Evolutionary conservation across 2,888 invertebrate genomes (phyloP).

Genomic region (Drosophila prolongata): DNA sequence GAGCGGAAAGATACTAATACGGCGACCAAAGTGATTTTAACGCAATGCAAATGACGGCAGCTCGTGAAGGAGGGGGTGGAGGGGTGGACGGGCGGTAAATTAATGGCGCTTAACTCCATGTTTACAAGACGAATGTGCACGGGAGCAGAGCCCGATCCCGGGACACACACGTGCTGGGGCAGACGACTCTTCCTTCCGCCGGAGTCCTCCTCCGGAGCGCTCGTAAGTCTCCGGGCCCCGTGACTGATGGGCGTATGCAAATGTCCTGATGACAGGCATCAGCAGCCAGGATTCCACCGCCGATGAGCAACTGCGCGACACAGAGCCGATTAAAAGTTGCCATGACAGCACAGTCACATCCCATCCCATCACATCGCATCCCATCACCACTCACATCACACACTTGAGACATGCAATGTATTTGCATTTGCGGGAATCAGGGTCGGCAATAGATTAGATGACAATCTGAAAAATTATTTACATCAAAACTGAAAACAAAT

Average conservation of each 20-base stretch:
- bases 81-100: slow-evolving; percentile 55
- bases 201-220: slow-evolving; percentile 12
- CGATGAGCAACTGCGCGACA: slow-evolving; percentile 56
- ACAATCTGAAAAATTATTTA: background rate
- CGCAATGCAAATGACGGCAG: slow-evolving; percentile 66
- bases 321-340: slow-evolving; percentile 82
- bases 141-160: slow-evolving; percentile 27
- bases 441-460: background rate
- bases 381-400: slow-evolving; percentile 4
- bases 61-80: slow-evolving; percentile 1
- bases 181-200: slow-evolving; percentile 20
- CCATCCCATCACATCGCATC: slow-evolving; percentile 29
- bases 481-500: background rate
- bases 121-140: slow-evolving; percentile 74
- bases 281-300: slow-evolving; percentile 33
- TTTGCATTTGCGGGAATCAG: slow-evolving; percentile 2
- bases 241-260: slow-evolving; percentile 75
- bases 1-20: slow-evolving; percentile 54
- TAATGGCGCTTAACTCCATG: slow-evolving; percentile 77
- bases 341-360: slow-evolving; percentile 61
- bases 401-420: slow-evolving; percentile 8
- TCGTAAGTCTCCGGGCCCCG: slow-evolving; percentile 27
- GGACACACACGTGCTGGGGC: slow-evolving; percentile 20
- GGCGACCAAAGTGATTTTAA: slow-evolving; percentile 70
- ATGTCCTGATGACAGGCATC: slow-evolving; percentile 65